Conservation (phyloP, 92 coral and sea anemone species). For the Phenganax subtilis region DNA sequence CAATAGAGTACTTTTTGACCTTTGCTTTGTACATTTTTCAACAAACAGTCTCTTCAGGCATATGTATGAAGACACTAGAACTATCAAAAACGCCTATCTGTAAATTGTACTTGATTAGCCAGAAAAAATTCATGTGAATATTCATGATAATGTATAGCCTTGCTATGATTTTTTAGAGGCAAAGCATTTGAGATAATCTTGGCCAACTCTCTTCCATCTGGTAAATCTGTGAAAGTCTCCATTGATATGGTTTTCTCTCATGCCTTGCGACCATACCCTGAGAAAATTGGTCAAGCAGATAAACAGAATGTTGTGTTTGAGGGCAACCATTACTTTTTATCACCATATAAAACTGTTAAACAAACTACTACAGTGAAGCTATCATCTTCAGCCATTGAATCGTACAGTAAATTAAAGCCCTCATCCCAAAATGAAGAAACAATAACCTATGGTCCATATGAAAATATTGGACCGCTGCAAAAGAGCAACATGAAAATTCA, state of each 20-base stretch:
- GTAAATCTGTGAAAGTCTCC: conserved; percentile 53
- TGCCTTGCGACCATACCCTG: conserved; percentile 86
- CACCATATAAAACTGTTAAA: conserved; percentile 63
- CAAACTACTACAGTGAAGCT: conserved; percentile 81
- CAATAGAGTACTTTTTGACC: no score
- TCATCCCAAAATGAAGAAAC: conserved; percentile 70
- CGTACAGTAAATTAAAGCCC: conserved; percentile 83
- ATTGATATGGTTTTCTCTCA: conserved; percentile 80
- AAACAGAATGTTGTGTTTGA: conserved; percentile 83
- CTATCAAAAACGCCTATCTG: no score
- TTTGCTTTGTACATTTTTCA: no score
- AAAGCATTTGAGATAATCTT: conserved; percentile 60
- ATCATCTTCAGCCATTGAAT: conserved; percentile 78
- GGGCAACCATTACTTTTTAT: conserved; percentile 85
- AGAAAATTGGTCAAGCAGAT: conserved; percentile 80
- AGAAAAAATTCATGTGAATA: no score
- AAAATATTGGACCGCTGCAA: conserved; percentile 66
- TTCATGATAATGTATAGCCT: not conserved
- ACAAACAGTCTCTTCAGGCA: no score
- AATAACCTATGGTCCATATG: conserved; percentile 79
- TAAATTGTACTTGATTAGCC: no score
- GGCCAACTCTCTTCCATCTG: conserved; percentile 57
- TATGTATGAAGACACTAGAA: no score
- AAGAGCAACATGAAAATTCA: conserved; percentile 77
- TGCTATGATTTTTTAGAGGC: conserved; percentile 52